Conservation (phyloP, 2,113 vertebrate genomes). For the Neodon shergylaensis region DNA sequence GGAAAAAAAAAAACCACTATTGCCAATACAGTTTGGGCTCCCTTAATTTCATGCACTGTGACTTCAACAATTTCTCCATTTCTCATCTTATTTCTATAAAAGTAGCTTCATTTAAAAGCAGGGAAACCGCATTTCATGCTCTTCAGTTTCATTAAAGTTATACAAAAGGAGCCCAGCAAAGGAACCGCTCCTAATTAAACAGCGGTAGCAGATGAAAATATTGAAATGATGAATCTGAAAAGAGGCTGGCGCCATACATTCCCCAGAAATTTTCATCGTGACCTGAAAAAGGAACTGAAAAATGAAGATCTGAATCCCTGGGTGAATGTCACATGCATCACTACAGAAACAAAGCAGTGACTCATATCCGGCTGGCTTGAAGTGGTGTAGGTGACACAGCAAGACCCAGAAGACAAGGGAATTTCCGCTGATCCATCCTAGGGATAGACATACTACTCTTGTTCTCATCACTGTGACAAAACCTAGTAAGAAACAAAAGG, state of each 20-base stretch:
- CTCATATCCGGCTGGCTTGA: constrained; percentile 46
- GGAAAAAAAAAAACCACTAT: constrained; percentile 47
- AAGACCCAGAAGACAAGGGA: constrained; percentile 15
- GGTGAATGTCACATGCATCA: constrained; percentile 50
- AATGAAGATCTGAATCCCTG: constrained; percentile 66
- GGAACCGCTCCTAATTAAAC: constrained; percentile 86
- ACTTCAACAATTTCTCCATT: constrained; percentile 88
- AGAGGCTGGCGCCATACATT: constrained; percentile 72
- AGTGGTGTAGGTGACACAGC: background rate
- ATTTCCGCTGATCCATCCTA: background rate
- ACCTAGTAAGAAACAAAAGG: background rate
- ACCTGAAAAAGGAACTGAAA: constrained; percentile 61
- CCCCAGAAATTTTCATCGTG: constrained; percentile 69
- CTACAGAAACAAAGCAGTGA: constrained; percentile 35
- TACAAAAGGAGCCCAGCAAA: constrained; percentile 86
- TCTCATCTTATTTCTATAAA: constrained; percentile 88
- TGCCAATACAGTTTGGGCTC: constrained; percentile 81
- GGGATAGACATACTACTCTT: background rate
- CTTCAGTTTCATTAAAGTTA: constrained; percentile 89
- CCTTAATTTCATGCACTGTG: constrained; percentile 91
- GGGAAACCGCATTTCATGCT: constrained; percentile 89
- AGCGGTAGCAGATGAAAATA: constrained; percentile 85
- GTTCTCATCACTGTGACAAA: background rate
- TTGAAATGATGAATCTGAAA: constrained; percentile 84
- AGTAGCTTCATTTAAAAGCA: constrained; percentile 88